Conservation (phyloP, 2,113 vertebrate genomes). For the Thalassarche chlororhynchos region DNA sequence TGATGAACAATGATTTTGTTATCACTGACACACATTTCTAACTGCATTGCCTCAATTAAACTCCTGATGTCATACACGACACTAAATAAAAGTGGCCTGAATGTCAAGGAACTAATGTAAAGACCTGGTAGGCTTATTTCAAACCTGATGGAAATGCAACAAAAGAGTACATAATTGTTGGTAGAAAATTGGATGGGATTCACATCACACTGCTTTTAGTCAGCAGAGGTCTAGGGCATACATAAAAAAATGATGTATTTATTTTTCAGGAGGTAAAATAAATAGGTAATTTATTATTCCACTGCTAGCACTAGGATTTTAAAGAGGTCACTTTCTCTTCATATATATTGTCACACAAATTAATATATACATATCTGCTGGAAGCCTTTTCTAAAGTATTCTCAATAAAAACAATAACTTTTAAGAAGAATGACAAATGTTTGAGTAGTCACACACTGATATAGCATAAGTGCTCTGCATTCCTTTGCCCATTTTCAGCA, state of each 20-base stretch:
- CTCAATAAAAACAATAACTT: neutral
- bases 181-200: neutral
- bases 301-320: neutral
- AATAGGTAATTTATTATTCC: neutral
- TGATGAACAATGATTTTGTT: neutral
- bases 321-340: neutral
- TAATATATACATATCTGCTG: neutral
- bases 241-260: neutral
- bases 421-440: neutral
- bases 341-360: neutral
- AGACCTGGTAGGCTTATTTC: neutral
- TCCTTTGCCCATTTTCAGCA: neutral
- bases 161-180: neutral
- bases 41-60: neutral
- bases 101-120: neutral
- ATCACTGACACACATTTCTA: neutral
- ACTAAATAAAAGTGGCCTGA: neutral
- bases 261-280: constrained; percentile 1
- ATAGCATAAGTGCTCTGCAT: neutral
- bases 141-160: neutral
- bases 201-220: neutral
- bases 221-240: neutral
- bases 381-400: constrained; percentile 11
- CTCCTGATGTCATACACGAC: neutral
- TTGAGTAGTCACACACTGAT: neutral